A percentile compares a stretch with the other conserved stretches of the same genome.
These are phyloP conservation scores for Microctonus hyperodae DNA, from an alignment of 2,888 invertebrate genomes.

Conservation along the genomic window DNA sequence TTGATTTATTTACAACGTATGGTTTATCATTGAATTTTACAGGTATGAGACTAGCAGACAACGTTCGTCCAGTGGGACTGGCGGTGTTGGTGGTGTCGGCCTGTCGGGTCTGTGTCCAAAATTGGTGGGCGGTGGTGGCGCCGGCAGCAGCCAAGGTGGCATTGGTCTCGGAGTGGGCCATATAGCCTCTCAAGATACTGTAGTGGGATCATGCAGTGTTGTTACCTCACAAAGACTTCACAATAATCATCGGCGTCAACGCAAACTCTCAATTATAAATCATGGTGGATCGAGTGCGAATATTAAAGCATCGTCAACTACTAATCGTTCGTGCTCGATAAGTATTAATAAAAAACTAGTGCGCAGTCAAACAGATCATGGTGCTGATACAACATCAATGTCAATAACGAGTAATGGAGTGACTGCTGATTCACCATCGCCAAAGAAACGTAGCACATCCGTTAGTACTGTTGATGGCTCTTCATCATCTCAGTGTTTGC, in stretches of 20 bases:
- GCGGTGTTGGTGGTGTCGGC: conserved; percentile 56
- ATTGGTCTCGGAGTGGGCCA: conserved; percentile 58
- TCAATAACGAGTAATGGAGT: conserved; percentile 57
- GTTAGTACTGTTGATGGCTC: conserved; percentile 51
- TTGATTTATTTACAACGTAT: neutral
- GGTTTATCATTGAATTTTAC: conserved; percentile 39
- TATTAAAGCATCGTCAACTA: conserved; percentile 44
- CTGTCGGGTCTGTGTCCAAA: conserved; percentile 60
- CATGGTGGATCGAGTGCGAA: conserved; percentile 49
- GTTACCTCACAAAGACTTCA: conserved; percentile 53
- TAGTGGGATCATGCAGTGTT: conserved; percentile 49
- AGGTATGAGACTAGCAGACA: conserved; percentile 63
- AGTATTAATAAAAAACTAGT: conserved; percentile 50
- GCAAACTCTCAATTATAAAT: conserved; percentile 57
- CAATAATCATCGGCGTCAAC: conserved; percentile 56
- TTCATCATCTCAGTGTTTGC: conserved; percentile 42
- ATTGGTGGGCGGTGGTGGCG: conserved; percentile 56
- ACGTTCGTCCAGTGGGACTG: conserved; percentile 49
- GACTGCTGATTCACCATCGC: conserved; percentile 50
- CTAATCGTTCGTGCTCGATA: conserved; percentile 48
- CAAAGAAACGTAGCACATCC: conserved; percentile 52
- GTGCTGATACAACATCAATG: conserved; percentile 50
- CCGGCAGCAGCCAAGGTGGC: conserved; percentile 53
- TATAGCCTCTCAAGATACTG: conserved; percentile 58
- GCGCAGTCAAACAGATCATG: conserved; percentile 49